Base-by-base conservation (phyloP, 2,113 vertebrate genomes). In the Microcebus lehilahytsara region DNA sequence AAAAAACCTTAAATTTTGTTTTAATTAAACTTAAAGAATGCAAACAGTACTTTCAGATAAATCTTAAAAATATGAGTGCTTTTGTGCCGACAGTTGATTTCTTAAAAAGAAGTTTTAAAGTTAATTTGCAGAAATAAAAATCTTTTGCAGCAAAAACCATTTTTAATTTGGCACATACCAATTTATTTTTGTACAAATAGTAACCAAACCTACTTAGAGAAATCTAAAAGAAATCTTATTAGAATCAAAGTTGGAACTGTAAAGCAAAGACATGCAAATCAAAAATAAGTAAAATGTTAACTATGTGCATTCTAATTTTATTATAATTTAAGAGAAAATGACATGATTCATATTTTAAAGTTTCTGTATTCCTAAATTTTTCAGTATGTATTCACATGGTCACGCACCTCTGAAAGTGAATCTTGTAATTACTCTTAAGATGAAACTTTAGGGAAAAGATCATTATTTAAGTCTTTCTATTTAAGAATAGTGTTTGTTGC, bases 121-220 rank as follows among this genome's bases (percentile, higher is more conserved):
- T 72, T 83, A 85, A 91, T 80, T 87, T 92, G 58, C 2, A 92
- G 53, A 87, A 89, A 60, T 72, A 93, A 94, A 92, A 85, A 84
- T 4, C 1, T 92, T 87, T 87, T 49, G 11, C 25, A 91, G 23
- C 20, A 49, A 71, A 83, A 67, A 6, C 34, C 46, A 53, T 78
- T 85, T 85, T 67, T 67, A 56, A 34, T 89, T 83, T 89, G 27
- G 51, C 19, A 86, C 40, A 32, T 58, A 58, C 19, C 9, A 81
- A 7, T 34, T 32, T 89, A 58, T 79, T 62, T 95, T 72, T 80
- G 9, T 85, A n/a, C 62, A 93, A 92, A 81, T 79, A 51, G 49
- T 94, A 92, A 66, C 6, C 46, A 67, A 53, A 85, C 13, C 22
- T 37, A 58, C 6, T 58, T 4, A 89, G 22, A 69, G 23, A 69